Evolutionary conservation across 2,113 vertebrate genomes (phyloP).

Genomic region (Arenaria interpres): DNA sequence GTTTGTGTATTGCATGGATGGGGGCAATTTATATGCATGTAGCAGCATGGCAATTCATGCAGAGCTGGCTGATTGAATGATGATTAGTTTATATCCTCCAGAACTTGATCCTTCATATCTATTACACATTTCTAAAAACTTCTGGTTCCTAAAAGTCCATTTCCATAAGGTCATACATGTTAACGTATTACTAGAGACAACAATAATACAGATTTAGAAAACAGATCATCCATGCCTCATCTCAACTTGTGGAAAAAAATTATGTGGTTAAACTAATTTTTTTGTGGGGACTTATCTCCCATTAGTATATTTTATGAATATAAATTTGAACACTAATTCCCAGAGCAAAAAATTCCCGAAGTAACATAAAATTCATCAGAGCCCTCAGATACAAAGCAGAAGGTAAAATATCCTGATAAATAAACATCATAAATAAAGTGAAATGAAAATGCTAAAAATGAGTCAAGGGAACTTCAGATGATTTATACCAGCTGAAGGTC

Average conservation of each 20-base stretch:
- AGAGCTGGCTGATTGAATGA: neutral
- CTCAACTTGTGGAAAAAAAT: neutral
- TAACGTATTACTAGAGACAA: neutral
- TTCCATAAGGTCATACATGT: neutral
- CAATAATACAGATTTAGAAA: neutral
- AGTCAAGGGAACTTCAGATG: neutral
- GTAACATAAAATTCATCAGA: neutral
- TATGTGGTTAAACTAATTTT: neutral
- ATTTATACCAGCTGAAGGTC: neutral
- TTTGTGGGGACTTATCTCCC: neutral
- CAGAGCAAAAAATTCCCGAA: neutral
- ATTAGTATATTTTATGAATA: neutral
- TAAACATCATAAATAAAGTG: neutral
- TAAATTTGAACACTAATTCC: neutral
- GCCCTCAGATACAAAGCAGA: neutral
- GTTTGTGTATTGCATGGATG: neutral
- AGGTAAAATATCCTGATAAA: neutral
- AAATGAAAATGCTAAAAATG: neutral
- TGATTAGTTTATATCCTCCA: neutral
- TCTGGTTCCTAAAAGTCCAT: neutral
- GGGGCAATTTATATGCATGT: neutral
- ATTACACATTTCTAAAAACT: neutral
- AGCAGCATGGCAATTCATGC: neutral
- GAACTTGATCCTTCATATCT: neutral
- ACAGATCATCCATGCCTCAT: neutral